Evolutionary conservation across 2,888 invertebrate genomes (phyloP).

Genomic region (Caradrina kadenii): DNA sequence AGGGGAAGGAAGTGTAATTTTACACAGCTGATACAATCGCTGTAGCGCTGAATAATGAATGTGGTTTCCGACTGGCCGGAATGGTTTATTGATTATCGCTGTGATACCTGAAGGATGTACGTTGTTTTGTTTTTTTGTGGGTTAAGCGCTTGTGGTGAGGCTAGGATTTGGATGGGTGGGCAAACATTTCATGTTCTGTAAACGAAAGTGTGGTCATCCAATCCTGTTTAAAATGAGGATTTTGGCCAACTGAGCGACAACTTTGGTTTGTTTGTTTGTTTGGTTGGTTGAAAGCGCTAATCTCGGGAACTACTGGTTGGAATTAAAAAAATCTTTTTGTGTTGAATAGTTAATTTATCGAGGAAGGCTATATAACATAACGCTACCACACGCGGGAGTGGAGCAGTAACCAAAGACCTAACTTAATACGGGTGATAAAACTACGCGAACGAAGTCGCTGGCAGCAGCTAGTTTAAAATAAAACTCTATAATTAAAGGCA

Average conservation of each 20-base stretch:
- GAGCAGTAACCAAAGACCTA: too few relatives aligned
- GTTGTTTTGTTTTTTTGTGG: constrained; percentile 44
- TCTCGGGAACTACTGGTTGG: too few relatives aligned
- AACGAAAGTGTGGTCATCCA: background rate
- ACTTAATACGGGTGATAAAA: too few relatives aligned
- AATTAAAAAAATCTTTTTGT: too few relatives aligned
- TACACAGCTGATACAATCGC: constrained; percentile 77
- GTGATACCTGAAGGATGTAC: constrained; percentile 53
- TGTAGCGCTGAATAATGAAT: constrained; percentile 76
- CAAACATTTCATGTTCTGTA: background rate
- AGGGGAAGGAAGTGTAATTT: constrained; percentile 77
- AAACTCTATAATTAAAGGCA: constrained; percentile 23
- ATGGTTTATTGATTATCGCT: constrained; percentile 70
- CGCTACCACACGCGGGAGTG: too few relatives aligned
- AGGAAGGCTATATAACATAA: too few relatives aligned
- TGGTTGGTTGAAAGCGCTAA: too few relatives aligned
- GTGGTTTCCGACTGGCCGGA: constrained; percentile 69
- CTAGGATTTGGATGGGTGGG: constrained; percentile 26
- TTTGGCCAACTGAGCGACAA: background rate
- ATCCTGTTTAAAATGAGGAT: background rate
- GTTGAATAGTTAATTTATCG: too few relatives aligned
- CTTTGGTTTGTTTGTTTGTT: too few relatives aligned
- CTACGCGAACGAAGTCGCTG: too few relatives aligned
- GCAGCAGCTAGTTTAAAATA: background rate
- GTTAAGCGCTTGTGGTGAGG: constrained; percentile 17